Evolutionary conservation across 2,797 vertebrate species (phyloP), one percentile per base, ranked within the genome.

Genomic region (Mareca strepera): DNA sequence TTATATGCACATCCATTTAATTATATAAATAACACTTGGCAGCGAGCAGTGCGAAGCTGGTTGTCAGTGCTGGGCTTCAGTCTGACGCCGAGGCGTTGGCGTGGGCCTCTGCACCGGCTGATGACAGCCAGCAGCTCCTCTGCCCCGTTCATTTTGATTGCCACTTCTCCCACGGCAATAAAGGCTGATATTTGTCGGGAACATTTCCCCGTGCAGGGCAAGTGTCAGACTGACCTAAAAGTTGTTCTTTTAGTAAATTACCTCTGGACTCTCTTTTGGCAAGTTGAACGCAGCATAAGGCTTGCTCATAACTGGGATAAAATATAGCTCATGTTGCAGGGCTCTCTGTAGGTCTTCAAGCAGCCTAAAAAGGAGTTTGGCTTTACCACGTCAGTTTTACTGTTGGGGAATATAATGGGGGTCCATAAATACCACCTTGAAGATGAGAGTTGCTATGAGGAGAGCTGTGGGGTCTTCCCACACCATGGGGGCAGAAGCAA

Each of bases 211-310:
- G 0, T 26, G 31, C 28, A 11, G 62, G 48, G 20, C 74, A 41
- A 67, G 79, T 89, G 74, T 84, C 93, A 94, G 74, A 31, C 43
- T 74, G 83, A 85, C 86, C 94, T 76, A 4, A 15, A 90, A 80
- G 78, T 25, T 67, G 37, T 85, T 79, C 39, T 85, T 79, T 37
- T 17, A 55, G 59, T 56, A 59, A 63, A 58, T 94, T 68, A 68
- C 52, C 35, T 77, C 56, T 15, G 33, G 48, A 56, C 23, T 69
- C 11, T 91, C 18, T 87, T 82, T 79, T 85, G 83, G 75, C 53
- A 31, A 43, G 55, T 6, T 70, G 31, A 52, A n/a, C 69, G 26
- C 25, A 48, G 66, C 52, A 41, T 22, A n/a, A 66, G 50, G 15
- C 60, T 92, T 52, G 31, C 39, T 90, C 1, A 0, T 78, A 37